phyloP scores from a whole-genome alignment of 2,888 invertebrate genomes.

The Agrochola circellaris region DNA sequence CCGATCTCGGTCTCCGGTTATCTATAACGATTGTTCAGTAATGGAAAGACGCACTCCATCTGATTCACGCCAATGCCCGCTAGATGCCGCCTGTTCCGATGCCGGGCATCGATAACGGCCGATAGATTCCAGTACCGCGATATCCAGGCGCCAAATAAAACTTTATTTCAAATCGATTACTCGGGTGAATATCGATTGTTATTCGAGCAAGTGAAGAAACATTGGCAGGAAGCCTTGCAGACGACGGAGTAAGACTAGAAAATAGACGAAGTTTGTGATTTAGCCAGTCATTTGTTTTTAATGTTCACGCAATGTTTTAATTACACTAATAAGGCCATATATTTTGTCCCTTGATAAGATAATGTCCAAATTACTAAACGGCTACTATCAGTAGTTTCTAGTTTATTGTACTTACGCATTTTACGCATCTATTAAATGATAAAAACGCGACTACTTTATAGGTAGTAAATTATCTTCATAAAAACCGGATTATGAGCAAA shows the following conservation, averaged over 20 bases:
- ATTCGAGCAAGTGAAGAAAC: slow-evolving; percentile 28
- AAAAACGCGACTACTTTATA: slow-evolving; percentile 47
- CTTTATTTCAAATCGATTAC: slow-evolving; percentile 63
- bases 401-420: slow-evolving; percentile 50
- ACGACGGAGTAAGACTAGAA: neutral
- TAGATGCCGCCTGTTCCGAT: slow-evolving; percentile 69
- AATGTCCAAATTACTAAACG: slow-evolving; percentile 36
- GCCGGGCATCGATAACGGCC: slow-evolving; percentile 66
- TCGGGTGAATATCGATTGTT: slow-evolving; percentile 57
- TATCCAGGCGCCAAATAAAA: slow-evolving; percentile 67
- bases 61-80: slow-evolving; percentile 67
- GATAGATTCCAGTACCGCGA: slow-evolving; percentile 60
- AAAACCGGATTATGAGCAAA: slow-evolving; percentile 14
- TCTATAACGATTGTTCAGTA: slow-evolving; percentile 68
- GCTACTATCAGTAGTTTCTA: slow-evolving; percentile 59
- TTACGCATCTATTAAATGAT: slow-evolving; percentile 47
- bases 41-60: slow-evolving; percentile 69
- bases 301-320: slow-evolving; percentile 13
- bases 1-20: slow-evolving; percentile 56
- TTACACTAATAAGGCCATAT: slow-evolving; percentile 35
- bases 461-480: slow-evolving; percentile 47
- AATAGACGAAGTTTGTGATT: slow-evolving; percentile 8
- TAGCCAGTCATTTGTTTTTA: neutral
- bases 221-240: slow-evolving; percentile 12
- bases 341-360: slow-evolving; percentile 51